These are phyloP conservation scores for Archivesica marissinica DNA, from an alignment of 1,140 invertebrate species.

Conservation along the genomic window DNA sequence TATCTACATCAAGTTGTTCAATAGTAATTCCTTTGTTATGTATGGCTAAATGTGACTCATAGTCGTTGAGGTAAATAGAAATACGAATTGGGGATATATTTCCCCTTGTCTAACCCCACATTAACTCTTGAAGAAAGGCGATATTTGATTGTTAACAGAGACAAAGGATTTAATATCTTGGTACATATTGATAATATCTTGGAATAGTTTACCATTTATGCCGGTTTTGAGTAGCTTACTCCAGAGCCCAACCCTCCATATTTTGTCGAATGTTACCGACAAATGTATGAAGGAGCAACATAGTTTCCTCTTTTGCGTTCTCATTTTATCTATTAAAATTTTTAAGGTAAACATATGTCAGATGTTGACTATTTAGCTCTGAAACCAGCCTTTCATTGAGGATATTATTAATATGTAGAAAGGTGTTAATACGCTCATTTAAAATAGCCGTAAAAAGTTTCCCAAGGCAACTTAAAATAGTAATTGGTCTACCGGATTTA, in stretches of 20 bases:
- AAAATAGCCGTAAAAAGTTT: constrained; percentile 53
- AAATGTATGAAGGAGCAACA: constrained; percentile 62
- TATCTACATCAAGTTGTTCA: neutral
- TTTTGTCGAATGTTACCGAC: constrained; percentile 51
- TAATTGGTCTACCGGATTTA: constrained; percentile 32
- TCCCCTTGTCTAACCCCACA: constrained; percentile 51
- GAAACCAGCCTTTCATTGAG: constrained; percentile 45
- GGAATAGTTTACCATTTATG: too few relatives aligned
- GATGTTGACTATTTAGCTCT: constrained; percentile 10
- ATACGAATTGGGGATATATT: too few relatives aligned
- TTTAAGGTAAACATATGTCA: constrained; percentile 25
- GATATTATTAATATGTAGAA: constrained; percentile 10
- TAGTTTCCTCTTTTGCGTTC: constrained; percentile 30
- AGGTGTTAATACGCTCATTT: constrained; percentile 35
- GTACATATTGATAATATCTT: constrained; percentile 60
- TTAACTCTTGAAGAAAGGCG: constrained; percentile 4
- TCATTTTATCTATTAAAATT: constrained; percentile 15
- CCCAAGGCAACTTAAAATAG: constrained; percentile 44
- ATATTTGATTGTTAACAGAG: constrained; percentile 3
- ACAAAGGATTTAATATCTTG: constrained; percentile 52
- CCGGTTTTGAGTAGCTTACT: constrained; percentile 36
- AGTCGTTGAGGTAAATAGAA: constrained; percentile 28
- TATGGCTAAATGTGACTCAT: neutral
- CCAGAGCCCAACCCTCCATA: constrained; percentile 44
- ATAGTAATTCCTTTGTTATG: neutral